A percentile compares a stretch with the other conserved stretches of the same genome.
phyloP scores from a whole-genome alignment of 1,140 invertebrate species.

The Pseudomyrmex sp. region DNA sequence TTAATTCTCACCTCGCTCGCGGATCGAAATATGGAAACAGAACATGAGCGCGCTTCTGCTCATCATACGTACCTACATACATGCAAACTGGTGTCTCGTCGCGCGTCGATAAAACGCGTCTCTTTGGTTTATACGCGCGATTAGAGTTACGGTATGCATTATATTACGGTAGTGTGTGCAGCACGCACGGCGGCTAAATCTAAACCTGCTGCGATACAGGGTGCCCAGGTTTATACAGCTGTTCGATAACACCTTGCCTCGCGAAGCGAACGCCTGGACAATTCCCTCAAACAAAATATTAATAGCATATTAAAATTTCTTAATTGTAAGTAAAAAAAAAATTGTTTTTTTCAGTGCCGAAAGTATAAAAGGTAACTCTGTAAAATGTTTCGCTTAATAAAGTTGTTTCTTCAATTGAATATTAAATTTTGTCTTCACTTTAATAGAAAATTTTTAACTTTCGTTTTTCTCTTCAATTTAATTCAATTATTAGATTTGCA shows the following conservation, averaged over 20 bases:
- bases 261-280: background rate
- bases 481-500: too few relatives aligned
- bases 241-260: constrained; percentile 23
- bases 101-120: background rate
- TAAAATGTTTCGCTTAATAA: too few relatives aligned
- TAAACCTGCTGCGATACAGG: constrained; percentile 17
- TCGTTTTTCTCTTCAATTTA: too few relatives aligned
- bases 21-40: background rate
- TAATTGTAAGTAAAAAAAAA: too few relatives aligned
- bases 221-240: constrained; percentile 31
- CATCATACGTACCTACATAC: background rate
- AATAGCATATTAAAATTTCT: too few relatives aligned
- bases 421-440: too few relatives aligned
- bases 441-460: too few relatives aligned
- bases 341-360: too few relatives aligned
- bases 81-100: background rate
- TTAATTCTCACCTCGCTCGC: background rate
- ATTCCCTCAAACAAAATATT: too few relatives aligned
- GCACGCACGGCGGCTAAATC: background rate
- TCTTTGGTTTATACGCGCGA: background rate
- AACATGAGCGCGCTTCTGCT: too few relatives aligned
- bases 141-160: constrained; percentile 16
- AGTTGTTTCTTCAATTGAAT: too few relatives aligned
- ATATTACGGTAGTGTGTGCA: background rate
- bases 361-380: too few relatives aligned